phyloP scores from a whole-genome alignment of 2,888 invertebrate species.

The Gastrophysa polygoni region DNA sequence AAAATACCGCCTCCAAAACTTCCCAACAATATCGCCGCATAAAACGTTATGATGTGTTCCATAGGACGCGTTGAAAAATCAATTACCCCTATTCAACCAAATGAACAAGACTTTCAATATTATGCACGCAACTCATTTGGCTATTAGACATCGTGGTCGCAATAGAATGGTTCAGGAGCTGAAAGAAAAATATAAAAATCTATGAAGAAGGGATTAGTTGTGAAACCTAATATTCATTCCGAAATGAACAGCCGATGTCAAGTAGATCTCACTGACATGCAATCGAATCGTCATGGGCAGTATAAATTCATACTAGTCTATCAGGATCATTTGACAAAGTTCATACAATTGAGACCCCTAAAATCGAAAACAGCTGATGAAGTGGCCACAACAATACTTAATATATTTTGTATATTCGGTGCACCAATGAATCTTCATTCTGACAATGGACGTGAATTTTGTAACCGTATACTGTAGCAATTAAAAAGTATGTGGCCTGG shows the following conservation, averaged over 20 bases:
- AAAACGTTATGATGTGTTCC: conserved; percentile 12
- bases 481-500: conserved; percentile 20
- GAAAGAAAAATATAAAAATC: conserved; percentile 16
- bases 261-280: conserved; percentile 22
- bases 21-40: conserved; percentile 20
- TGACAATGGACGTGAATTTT: conserved; percentile 20
- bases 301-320: conserved; percentile 35
- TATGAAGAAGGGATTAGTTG: conserved; percentile 17
- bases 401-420: conserved; percentile 32
- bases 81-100: conserved; percentile 17
- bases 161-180: conserved; percentile 31
- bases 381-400: conserved; percentile 36
- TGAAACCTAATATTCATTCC: conserved; percentile 10
- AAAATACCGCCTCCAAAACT: conserved; percentile 22
- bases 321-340: conserved; percentile 39
- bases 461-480: not conserved
- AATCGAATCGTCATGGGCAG: conserved; percentile 34
- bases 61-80: conserved; percentile 17
- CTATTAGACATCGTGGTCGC: conserved; percentile 32
- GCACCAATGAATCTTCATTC: conserved; percentile 26
- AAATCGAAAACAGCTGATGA: conserved; percentile 40
- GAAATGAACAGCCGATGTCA: conserved; percentile 5
- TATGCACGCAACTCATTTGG: conserved; percentile 23
- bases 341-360: conserved; percentile 35
- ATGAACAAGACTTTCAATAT: conserved; percentile 27